Evolutionary conservation across 1,140 invertebrate species (phyloP).

Genomic region (Eupristina koningsbergeri): DNA sequence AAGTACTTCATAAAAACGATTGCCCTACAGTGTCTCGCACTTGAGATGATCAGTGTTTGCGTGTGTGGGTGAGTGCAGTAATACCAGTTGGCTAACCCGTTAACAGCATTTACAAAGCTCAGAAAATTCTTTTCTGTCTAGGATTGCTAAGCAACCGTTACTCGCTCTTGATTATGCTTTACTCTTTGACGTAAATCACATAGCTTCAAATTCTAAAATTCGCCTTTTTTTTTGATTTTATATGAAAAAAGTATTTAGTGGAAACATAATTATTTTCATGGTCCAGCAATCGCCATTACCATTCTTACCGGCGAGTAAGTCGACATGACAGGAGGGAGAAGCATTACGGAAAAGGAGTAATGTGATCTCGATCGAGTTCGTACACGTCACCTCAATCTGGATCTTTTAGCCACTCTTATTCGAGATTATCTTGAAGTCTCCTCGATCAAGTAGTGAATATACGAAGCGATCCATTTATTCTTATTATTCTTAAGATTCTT

Average conservation of each 20-base stretch:
- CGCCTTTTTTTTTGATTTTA: background rate
- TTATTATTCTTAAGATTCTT: slow-evolving; percentile 29
- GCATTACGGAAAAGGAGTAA: slow-evolving; percentile 19
- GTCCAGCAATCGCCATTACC: background rate
- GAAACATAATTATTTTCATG: slow-evolving; percentile 7
- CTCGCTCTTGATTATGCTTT: background rate
- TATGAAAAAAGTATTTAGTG: background rate
- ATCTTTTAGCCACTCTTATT: slow-evolving; percentile 11
- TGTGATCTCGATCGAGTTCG: slow-evolving; percentile 20
- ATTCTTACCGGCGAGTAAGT: slow-evolving; percentile 8
- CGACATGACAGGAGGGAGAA: slow-evolving; percentile 25
- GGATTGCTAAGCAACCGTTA: slow-evolving; percentile 4
- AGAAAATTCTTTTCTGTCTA: background rate
- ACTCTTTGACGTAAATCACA: slow-evolving; percentile 5
- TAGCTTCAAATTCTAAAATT: slow-evolving; percentile 6
- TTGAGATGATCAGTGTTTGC: background rate
- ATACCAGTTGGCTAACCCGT: slow-evolving; percentile 6
- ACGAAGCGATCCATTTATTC: background rate
- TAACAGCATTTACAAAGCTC: slow-evolving; percentile 19
- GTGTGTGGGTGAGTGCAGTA: no score
- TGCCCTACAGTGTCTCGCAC: background rate
- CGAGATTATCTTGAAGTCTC: slow-evolving; percentile 20
- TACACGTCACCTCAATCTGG: slow-evolving; percentile 24
- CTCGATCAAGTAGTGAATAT: slow-evolving; percentile 20
- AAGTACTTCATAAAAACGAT: slow-evolving; percentile 1